These are phyloP conservation scores for Chlorodrepanis virens DNA, from an alignment of 2,113 vertebrate genomes.

Conservation along the genomic window DNA sequence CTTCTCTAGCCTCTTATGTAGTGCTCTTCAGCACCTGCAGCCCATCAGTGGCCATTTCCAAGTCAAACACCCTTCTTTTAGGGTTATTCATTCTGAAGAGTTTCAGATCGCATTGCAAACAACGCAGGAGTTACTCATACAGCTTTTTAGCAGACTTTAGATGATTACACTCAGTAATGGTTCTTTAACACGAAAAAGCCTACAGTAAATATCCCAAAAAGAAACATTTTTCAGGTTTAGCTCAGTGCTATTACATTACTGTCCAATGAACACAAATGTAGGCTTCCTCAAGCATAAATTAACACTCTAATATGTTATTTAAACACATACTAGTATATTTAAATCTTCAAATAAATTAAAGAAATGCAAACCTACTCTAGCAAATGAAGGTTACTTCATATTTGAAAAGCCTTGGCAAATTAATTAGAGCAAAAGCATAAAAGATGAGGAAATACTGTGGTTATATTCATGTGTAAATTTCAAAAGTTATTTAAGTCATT, in stretches of 20 bases:
- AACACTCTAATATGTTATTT: background rate
- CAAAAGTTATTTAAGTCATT: background rate
- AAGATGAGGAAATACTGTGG: background rate
- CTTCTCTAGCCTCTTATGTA: background rate
- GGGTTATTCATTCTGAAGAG: background rate
- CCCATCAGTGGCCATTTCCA: background rate
- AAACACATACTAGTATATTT: background rate
- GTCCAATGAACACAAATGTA: background rate
- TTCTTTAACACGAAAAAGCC: background rate
- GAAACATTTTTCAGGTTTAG: background rate
- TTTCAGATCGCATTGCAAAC: background rate
- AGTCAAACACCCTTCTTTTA: background rate
- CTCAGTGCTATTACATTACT: background rate
- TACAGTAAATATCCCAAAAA: background rate
- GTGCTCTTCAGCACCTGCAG: background rate
- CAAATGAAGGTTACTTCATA: background rate
- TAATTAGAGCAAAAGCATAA: background rate
- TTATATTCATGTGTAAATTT: background rate
- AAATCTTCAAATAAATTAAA: background rate
- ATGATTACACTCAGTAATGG: background rate
- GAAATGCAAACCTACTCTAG: background rate
- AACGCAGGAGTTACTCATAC: background rate
- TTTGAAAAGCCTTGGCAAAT: slow-evolving; percentile 1
- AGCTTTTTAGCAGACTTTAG: background rate
- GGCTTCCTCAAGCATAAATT: background rate